Evolutionary conservation across 2,113 vertebrate species (phyloP), one percentile per base, ranked within the genome.

Genomic region (Athene noctua): DNA sequence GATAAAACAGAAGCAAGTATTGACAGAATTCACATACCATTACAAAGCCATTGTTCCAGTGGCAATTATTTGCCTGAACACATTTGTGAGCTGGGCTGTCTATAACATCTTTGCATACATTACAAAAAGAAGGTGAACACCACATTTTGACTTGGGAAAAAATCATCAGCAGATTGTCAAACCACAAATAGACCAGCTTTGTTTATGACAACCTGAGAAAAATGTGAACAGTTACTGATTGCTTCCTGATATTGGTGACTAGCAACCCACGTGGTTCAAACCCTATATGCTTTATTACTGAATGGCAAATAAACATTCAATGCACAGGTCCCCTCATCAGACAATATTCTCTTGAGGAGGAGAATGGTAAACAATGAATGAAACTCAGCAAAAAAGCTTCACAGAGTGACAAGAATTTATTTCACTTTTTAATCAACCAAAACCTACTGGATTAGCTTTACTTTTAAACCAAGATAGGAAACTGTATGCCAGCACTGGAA

Each of bases 121-220:
- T 59, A 44, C 40, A 85, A 61, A 88, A 80, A 55, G 15, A 72
- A 80, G 27, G 40, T 51, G n/a, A 85, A 46, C 26, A 40, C 9
- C 26, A 46, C 34, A 5, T 79, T 88, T 72, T 67, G 21, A 55
- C 30, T 63, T 34, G 11, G 42, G 47, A 73, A 73, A 40, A 89
- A 71, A 36, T 44, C 34, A 65, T 12, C 40, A 59, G 26, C 68
- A 88, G 80, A 38, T 68, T 90, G 70, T 40, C 10, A 0, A 83
- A 68, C 36, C 27, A 65, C 52, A 91, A 71, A 75, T 57, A 88
- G 40, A 75, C 72, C 71, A 72, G 30, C 57, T 57, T 82, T 79
- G 65, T 77, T 92, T 92, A 93, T 68, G 74, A 73, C 67, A 93
- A 62, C 29, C 58, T 90, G 74, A 88, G 67, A 83, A 90, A 79